Percentiles rank a stretch among this genome's conserved stretches.
Conservation (phyloP, 2,888 invertebrate genomes). For the Xestoiulus laeticollis region DNA sequence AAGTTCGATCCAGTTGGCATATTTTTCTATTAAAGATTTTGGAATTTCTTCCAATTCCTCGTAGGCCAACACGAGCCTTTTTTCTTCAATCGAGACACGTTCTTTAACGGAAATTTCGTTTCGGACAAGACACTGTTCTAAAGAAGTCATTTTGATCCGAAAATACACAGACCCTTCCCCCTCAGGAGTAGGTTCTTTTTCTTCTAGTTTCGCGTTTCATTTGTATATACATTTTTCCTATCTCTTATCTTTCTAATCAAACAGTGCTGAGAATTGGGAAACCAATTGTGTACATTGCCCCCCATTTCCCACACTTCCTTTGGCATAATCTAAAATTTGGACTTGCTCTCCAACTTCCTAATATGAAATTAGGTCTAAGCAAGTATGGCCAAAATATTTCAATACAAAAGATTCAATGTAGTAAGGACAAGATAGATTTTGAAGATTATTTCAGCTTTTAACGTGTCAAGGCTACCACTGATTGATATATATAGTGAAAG, state of each 20-base stretch:
- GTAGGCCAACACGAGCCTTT: conserved; percentile 73
- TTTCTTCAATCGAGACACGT: conserved; percentile 60
- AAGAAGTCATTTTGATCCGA: conserved; percentile 31
- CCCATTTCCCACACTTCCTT: background rate
- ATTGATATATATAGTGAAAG: background rate
- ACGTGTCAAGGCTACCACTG: background rate
- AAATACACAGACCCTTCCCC: background rate
- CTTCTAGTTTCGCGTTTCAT: background rate
- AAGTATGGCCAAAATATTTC: background rate
- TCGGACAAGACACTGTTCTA: background rate
- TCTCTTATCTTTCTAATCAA: background rate
- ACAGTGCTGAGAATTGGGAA: background rate
- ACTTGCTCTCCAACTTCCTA: background rate
- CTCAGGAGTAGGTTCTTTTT: background rate
- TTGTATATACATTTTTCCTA: background rate
- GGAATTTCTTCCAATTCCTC: conserved; percentile 75
- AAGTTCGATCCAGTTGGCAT: conserved; percentile 71
- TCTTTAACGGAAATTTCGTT: conserved; percentile 14
- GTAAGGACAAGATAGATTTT: background rate
- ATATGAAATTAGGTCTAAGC: background rate
- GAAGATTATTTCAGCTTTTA: background rate
- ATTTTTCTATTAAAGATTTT: conserved; percentile 71
- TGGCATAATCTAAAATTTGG: background rate
- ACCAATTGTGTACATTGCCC: background rate
- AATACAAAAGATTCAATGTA: background rate